phyloP scores from a whole-genome alignment of 1,140 invertebrate species.

The Macrobrachium nipponense region DNA sequence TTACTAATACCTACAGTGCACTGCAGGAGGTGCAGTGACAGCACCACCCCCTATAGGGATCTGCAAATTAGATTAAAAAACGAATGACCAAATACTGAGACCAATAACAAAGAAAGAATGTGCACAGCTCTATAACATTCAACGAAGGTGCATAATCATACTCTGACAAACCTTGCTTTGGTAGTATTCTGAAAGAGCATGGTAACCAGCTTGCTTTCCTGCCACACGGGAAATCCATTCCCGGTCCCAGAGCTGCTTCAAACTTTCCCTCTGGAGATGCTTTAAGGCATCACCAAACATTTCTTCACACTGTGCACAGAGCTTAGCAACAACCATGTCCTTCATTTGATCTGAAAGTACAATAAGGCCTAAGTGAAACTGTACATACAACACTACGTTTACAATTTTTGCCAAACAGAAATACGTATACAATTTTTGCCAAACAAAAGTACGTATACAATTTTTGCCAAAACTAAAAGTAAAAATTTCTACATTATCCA shows the following conservation, averaged over 20 bases:
- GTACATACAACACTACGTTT: neutral
- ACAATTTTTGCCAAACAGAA: neutral
- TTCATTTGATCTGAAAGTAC: conserved; percentile 78
- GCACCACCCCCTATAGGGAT: no score
- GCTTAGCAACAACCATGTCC: conserved; percentile 88
- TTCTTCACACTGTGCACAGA: conserved; percentile 92
- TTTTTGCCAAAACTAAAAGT: neutral
- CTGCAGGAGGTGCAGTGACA: no score
- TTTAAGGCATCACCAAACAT: conserved; percentile 92
- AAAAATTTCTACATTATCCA: neutral
- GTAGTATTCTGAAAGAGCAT: conserved; percentile 89
- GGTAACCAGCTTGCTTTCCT: conserved; percentile 86
- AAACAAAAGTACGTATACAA: neutral
- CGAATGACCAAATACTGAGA: neutral
- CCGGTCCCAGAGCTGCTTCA: conserved; percentile 88
- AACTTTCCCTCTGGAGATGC: conserved; percentile 86
- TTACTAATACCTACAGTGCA: no score
- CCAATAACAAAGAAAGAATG: neutral
- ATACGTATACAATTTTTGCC: neutral
- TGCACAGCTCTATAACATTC: neutral
- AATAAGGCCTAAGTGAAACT: neutral
- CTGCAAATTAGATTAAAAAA: neutral
- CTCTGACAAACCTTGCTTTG: conserved; percentile 75
- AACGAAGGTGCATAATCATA: neutral
- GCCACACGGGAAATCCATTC: conserved; percentile 82